Percentiles rank a stretch among this genome's conserved stretches.
phyloP scores from a whole-genome alignment of 2,888 invertebrate species.

The Drosophila multiciliata region DNA sequence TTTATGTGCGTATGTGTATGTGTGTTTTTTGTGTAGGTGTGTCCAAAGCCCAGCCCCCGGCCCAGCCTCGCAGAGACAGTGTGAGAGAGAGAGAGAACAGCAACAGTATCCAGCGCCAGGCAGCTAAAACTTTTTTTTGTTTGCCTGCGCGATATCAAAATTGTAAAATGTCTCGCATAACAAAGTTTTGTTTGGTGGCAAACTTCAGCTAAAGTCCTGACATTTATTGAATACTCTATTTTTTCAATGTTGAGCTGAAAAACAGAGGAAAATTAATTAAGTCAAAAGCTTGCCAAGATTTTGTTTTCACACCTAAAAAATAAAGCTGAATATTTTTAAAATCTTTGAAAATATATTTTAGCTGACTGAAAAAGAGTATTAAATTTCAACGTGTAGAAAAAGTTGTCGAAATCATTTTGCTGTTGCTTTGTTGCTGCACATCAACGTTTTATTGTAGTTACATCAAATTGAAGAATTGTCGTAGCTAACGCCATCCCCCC shows the following conservation, averaged over 20 bases:
- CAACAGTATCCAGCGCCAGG: conserved; percentile 23
- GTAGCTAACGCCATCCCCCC: not conserved
- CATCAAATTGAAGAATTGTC: conserved; percentile 44
- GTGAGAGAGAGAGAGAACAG: not conserved
- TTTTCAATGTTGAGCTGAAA: conserved; percentile 11
- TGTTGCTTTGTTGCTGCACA: conserved; percentile 34
- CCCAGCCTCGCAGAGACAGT: conserved; percentile 2
- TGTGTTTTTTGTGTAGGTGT: conserved; percentile 65
- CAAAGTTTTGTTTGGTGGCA: conserved; percentile 40
- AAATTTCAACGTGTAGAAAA: conserved; percentile 26
- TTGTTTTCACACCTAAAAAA: not conserved
- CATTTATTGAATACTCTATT: conserved; percentile 38
- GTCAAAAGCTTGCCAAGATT: not conserved
- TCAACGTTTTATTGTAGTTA: conserved; percentile 58
- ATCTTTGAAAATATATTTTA: not conserved
- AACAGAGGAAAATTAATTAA: not conserved
- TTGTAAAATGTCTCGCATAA: conserved; percentile 60
- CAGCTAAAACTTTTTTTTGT: conserved; percentile 45
- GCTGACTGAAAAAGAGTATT: not conserved
- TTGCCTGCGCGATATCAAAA: conserved; percentile 53
- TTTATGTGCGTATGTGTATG: conserved; percentile 14
- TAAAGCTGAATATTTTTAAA: too few species aligned
- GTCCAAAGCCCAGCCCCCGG: conserved; percentile 55
- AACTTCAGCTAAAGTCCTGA: conserved; percentile 15
- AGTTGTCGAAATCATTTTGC: conserved; percentile 24